These are phyloP conservation scores for Acyrthosiphon pisum DNA, from an alignment of 1,140 invertebrate species.

Conservation along the genomic window DNA sequence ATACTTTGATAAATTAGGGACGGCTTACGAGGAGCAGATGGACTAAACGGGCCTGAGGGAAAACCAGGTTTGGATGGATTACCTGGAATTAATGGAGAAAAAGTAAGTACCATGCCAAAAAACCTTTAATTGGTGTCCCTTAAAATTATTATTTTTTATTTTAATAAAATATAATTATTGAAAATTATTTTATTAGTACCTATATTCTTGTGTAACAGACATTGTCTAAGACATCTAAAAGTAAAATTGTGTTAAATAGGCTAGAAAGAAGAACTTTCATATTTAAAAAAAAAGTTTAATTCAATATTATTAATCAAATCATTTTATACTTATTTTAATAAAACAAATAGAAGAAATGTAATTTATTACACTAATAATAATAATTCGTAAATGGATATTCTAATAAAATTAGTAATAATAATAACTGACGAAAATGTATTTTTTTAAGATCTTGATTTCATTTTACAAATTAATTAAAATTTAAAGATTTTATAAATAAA, in stretches of 20 bases:
- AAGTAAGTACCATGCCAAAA: constrained; percentile 26
- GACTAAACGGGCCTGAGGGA: constrained; percentile 71
- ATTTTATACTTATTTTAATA: not conserved
- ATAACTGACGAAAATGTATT: not conserved
- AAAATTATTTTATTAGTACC: too few relatives aligned
- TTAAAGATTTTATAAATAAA: too few relatives aligned
- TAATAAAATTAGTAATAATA: too few relatives aligned
- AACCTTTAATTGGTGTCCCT: not conserved
- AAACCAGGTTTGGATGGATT: constrained; percentile 63
- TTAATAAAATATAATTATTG: not conserved
- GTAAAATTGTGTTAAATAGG: too few relatives aligned
- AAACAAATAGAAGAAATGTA: not conserved
- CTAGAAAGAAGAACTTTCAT: too few relatives aligned
- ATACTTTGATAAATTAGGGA: not conserved
- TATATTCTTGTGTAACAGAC: not conserved
- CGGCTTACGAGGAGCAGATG: constrained; percentile 68
- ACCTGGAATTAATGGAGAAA: constrained; percentile 62
- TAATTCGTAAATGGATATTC: too few relatives aligned
- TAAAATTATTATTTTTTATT: not conserved
- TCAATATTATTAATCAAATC: too few relatives aligned
- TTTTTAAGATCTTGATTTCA: too few relatives aligned
- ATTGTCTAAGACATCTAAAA: too few relatives aligned
- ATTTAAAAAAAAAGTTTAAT: too few relatives aligned
- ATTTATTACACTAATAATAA: not conserved
- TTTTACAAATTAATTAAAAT: too few relatives aligned